Percentiles rank a stretch among this genome's conserved stretches.
Evolutionary conservation across 2,888 invertebrate genomes (phyloP).

Genomic region (Xanthorhoe designata): DNA sequence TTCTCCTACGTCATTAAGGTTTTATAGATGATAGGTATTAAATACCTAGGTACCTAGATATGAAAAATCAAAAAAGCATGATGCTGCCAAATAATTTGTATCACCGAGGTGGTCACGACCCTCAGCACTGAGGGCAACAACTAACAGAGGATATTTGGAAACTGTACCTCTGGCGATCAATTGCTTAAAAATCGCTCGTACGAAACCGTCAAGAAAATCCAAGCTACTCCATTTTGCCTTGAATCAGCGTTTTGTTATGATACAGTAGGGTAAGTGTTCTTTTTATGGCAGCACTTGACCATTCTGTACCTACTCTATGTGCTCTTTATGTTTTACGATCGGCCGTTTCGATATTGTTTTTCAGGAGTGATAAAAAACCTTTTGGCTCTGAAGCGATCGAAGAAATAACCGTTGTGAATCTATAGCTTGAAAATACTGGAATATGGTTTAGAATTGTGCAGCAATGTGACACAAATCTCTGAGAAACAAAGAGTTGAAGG

Average conservation of each 20-base stretch:
- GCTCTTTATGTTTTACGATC: constrained; percentile 35
- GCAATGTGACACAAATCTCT: not conserved
- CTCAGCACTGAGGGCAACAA: no score
- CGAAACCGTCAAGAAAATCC: constrained; percentile 44
- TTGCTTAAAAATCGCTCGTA: not conserved
- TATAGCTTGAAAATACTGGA: not conserved
- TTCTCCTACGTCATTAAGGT: no score
- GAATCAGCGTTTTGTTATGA: constrained; percentile 57
- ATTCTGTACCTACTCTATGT: constrained; percentile 22
- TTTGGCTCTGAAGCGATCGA: constrained; percentile 18
- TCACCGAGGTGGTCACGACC: no score
- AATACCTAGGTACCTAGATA: no score
- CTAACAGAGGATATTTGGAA: no score
- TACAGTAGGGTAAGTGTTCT: constrained; percentile 45
- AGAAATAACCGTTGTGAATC: not conserved
- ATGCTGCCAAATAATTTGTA: no score
- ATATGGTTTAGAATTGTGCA: not conserved
- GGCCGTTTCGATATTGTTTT: constrained; percentile 32
- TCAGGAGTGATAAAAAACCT: constrained; percentile 30
- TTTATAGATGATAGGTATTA: no score
- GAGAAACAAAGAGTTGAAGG: not conserved
- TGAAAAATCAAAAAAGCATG: no score
- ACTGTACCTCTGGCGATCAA: not conserved
- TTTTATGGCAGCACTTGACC: constrained; percentile 42
- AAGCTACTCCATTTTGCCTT: constrained; percentile 44